phyloP scores from a whole-genome alignment of 2,113 vertebrate species.

The Callospermophilus lateralis region DNA sequence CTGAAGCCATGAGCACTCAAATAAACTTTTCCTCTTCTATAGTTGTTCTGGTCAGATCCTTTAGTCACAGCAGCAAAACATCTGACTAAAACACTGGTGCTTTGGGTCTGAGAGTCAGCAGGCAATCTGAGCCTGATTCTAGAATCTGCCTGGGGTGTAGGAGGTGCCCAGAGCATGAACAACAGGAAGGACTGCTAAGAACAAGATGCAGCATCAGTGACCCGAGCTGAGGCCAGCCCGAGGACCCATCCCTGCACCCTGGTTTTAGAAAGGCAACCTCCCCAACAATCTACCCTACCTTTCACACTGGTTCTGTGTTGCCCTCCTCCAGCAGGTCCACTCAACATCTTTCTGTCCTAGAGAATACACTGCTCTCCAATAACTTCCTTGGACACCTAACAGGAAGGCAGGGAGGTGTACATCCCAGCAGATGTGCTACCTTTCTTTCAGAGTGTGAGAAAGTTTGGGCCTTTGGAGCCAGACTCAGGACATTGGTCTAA shows the following conservation, averaged over 20 bases:
- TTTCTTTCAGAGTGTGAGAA: neutral
- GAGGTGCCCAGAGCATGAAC: neutral
- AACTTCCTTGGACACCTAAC: neutral
- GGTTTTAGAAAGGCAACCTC: neutral
- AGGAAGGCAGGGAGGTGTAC: rapidly evolving
- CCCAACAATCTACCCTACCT: neutral
- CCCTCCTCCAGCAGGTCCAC: neutral
- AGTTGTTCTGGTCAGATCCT: no score
- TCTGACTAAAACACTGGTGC: neutral
- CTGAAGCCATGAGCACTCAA: no score
- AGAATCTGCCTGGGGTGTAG: no score
- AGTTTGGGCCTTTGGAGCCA: neutral
- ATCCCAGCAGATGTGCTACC: neutral
- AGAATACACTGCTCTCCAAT: neutral
- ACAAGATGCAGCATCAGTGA: neutral
- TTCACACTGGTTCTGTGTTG: neutral
- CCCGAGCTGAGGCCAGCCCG: neutral
- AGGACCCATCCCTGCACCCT: neutral
- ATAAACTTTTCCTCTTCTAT: no score
- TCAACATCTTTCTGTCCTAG: neutral
- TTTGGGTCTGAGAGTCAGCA: neutral
- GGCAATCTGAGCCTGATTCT: neutral
- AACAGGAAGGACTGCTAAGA: neutral
- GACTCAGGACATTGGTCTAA: neutral
- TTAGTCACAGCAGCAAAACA: no score